Evolutionary conservation across 2,797 vertebrate genomes (phyloP), one percentile per base, ranked within the genome.

Genomic region (Acipenser oxyrinchus): DNA sequence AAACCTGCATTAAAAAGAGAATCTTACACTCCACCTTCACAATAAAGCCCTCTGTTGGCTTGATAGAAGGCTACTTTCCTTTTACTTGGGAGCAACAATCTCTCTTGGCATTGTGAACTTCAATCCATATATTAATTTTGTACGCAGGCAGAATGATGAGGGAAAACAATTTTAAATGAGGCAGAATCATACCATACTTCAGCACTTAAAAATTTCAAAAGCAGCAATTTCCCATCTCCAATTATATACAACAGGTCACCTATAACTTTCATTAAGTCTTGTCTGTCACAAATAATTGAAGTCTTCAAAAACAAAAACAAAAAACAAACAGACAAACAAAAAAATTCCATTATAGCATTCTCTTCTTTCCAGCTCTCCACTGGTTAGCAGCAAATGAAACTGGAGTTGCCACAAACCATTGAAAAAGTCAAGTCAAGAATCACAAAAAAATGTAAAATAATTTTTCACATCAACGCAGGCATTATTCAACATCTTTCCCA

Each of bases 331-430:
- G 1, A n/a, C 5, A 55, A 1, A 55, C 4, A n/a, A 55, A n/a
- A 6, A 66, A 60, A 64, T 68, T 79, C 70, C 72, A 72, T 70
- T 72, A 71, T 70, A 65, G 37, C 69, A 64, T 64, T 68, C 63
- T 69, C 65, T 85, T 86, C 84, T 84, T 77, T 84, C 86, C 78
- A 81, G 80, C 84, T 80, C 66, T 63, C 78, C 1, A 84, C 88
- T 87, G 88, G 84, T 87, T 91, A 92, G 91, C 92, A 93, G 92
- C 92, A 89, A 88, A 85, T 87, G 87, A 79, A 86, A 78, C 82
- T 81, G 76, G 80, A 76, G 72, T 77, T 77, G 73, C 79, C 76
- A 81, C 75, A 84, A 81, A 74, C 73, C 78, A 75, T 83, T 78
- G 80, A 78, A 74, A 78, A 80, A 77, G 69, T 75, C 83, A 86